These are phyloP conservation scores for Urosaurus nigricauda DNA, from an alignment of 2,797 vertebrate species.

Conservation along the genomic window DNA sequence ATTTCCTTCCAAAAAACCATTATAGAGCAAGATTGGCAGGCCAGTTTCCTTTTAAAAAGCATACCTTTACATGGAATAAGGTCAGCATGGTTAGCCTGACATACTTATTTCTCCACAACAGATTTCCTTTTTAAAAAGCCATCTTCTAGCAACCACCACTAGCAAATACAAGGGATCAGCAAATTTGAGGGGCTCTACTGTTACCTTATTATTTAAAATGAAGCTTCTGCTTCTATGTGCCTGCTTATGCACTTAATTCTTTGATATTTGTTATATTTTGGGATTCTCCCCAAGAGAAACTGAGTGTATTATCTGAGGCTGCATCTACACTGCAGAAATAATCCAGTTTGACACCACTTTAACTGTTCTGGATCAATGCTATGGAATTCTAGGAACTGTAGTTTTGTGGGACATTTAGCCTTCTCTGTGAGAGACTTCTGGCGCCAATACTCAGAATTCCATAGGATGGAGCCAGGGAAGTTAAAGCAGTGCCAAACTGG, in stretches of 20 bases:
- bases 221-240: conserved; percentile 19
- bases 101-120: too few species aligned
- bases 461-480: too few species aligned
- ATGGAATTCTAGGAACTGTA: too few species aligned
- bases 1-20: background rate
- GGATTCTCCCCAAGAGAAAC: conserved; percentile 26
- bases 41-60: background rate
- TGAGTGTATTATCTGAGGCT: background rate
- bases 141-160: background rate
- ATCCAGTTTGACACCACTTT: too few species aligned
- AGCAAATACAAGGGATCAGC: background rate
- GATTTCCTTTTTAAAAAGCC: conserved; percentile 25
- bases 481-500: too few species aligned
- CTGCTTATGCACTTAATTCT: background rate
- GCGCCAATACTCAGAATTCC: too few species aligned
- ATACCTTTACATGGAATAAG: background rate
- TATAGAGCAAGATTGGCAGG: background rate
- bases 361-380: too few species aligned
- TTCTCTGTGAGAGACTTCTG: too few species aligned
- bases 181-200: background rate
- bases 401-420: too few species aligned
- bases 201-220: background rate
- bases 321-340: too few species aligned
- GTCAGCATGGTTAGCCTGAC: background rate
- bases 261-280: background rate